These are phyloP conservation scores for Cheilosia variabilis DNA, from an alignment of 2,888 invertebrate genomes.

Conservation along the genomic window DNA sequence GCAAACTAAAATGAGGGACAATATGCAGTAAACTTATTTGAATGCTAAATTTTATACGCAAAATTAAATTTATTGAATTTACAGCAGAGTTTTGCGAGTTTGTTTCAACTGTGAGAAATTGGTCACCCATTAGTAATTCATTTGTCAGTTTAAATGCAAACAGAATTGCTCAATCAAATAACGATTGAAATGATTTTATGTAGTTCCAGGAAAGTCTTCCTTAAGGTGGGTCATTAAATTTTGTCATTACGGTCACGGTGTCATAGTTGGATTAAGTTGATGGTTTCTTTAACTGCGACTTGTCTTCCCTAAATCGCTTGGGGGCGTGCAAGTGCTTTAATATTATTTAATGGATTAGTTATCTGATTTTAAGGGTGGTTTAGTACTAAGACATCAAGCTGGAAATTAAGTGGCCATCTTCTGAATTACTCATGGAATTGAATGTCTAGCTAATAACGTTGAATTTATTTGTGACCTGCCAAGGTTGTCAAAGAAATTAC, in stretches of 20 bases:
- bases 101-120: neutral
- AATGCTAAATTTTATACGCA: no score
- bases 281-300: neutral
- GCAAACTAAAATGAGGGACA: no score
- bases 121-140: neutral
- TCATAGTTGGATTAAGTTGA: neutral
- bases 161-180: conserved; percentile 8
- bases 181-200: neutral
- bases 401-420: neutral
- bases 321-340: neutral
- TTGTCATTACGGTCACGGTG: neutral
- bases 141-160: no score
- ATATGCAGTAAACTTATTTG: no score
- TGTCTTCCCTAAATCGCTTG: neutral
- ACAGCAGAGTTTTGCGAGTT: neutral
- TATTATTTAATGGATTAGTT: conserved; percentile 1
- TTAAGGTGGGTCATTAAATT: neutral
- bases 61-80: no score
- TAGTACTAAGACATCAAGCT: neutral
- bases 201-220: neutral
- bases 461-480: no score
- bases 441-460: no score
- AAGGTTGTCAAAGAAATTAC: no score
- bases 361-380: neutral
- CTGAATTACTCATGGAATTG: neutral